phyloP scores from a whole-genome alignment of 2,113 vertebrate species.

The Mesitornis unicolor region DNA sequence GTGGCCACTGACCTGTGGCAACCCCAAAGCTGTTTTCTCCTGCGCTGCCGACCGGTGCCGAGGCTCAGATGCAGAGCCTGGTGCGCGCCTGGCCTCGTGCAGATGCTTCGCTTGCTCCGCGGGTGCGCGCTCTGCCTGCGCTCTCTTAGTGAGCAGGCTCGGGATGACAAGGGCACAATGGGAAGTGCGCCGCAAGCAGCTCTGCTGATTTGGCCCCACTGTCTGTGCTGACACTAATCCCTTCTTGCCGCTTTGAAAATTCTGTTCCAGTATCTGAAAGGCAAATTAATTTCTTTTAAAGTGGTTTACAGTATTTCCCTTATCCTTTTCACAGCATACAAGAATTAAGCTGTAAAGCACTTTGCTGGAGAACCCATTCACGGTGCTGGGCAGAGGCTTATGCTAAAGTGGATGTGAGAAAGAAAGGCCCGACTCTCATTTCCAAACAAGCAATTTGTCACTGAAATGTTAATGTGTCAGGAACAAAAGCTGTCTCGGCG shows the following conservation, averaged over 20 bases:
- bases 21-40: background rate
- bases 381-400: background rate
- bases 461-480: background rate
- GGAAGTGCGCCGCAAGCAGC: background rate
- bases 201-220: background rate
- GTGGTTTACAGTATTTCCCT: background rate
- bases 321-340: background rate
- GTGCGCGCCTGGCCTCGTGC: fast-evolving
- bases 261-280: conserved; percentile 13
- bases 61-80: fast-evolving
- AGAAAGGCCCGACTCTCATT: background rate
- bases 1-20: background rate
- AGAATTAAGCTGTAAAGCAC: conserved; percentile 27
- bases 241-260: background rate
- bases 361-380: background rate
- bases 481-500: background rate
- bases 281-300: conserved; percentile 48
- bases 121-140: fast-evolving
- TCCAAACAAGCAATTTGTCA: background rate
- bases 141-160: background rate
- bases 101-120: background rate
- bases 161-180: conserved; percentile 13
- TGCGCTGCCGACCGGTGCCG: background rate
- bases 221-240: conserved; percentile 34
- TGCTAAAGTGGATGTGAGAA: background rate